These are phyloP conservation scores for Nymphalis polychloros DNA, from an alignment of 2,888 invertebrate species.

Conservation along the genomic window DNA sequence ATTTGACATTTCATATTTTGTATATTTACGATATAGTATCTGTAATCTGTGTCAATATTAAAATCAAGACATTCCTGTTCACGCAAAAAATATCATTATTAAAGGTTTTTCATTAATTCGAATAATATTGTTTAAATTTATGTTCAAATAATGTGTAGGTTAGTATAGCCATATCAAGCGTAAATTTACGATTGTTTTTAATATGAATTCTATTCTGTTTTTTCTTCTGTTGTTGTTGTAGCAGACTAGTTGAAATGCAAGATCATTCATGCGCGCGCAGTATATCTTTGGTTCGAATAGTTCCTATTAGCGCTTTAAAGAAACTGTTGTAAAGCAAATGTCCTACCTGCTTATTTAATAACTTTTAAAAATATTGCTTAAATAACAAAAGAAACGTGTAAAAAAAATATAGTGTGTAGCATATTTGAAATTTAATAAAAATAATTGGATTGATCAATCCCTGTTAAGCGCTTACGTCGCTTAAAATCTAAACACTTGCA, in stretches of 20 bases:
- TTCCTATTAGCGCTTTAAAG: constrained; percentile 6
- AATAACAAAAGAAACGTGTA: too few species aligned
- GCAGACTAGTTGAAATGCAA: background rate
- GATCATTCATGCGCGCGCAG: constrained; percentile 17
- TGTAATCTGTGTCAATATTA: background rate
- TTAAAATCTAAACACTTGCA: constrained; percentile 2
- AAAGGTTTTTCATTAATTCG: too few species aligned
- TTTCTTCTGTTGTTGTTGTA: background rate
- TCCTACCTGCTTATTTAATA: background rate
- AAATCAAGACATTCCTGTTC: background rate
- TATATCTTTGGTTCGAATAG: background rate
- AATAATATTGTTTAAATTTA: too few species aligned
- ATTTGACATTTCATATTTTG: too few species aligned
- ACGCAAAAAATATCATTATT: background rate
- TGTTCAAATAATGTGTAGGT: too few species aligned
- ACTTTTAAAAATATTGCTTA: too few species aligned
- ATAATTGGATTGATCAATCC: background rate
- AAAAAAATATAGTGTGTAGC: too few species aligned
- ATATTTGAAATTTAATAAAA: background rate
- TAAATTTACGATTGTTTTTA: background rate
- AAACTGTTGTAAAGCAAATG: background rate
- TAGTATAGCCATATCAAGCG: too few species aligned
- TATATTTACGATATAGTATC: too few species aligned
- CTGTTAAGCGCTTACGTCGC: constrained; percentile 11
- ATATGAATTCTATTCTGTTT: background rate